A percentile compares a stretch with the other conserved stretches of the same genome.
Conservation (phyloP, 1,140 invertebrate species). For the Drosophila teissieri region DNA sequence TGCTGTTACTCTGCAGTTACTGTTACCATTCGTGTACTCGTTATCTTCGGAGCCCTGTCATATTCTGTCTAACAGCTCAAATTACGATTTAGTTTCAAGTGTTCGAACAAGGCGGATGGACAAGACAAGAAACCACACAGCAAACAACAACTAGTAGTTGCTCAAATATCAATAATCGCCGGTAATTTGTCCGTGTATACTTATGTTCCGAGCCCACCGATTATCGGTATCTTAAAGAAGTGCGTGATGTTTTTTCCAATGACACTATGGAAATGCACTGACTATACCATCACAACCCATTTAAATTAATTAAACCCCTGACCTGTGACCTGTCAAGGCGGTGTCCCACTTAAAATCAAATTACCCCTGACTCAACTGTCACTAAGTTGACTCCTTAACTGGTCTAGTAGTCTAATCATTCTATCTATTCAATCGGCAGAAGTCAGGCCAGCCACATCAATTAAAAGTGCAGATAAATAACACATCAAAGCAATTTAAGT, state of each 20-base stretch:
- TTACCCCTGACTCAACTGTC: slow-evolving; percentile 19
- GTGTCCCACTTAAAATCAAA: neutral
- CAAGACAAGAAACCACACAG: slow-evolving; percentile 34
- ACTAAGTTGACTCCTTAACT: neutral
- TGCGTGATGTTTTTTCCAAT: neutral
- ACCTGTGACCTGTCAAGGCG: too few relatives aligned
- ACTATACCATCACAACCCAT: too few relatives aligned
- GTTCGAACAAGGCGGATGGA: slow-evolving; percentile 57
- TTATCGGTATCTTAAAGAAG: slow-evolving; percentile 17
- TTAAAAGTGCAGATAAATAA: slow-evolving; percentile 25
- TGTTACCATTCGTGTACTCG: slow-evolving; percentile 18
- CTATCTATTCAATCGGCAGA: slow-evolving; percentile 50
- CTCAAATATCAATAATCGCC: slow-evolving; percentile 71
- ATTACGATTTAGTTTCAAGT: slow-evolving; percentile 82
- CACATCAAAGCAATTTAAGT: slow-evolving; percentile 8
- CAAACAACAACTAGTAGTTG: slow-evolving; percentile 38
- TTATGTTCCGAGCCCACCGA: slow-evolving; percentile 28
- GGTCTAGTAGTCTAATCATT: slow-evolving; percentile 18
- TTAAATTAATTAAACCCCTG: too few relatives aligned
- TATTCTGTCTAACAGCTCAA: slow-evolving; percentile 81
- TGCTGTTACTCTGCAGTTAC: slow-evolving; percentile 13
- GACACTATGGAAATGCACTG: slow-evolving; percentile 21
- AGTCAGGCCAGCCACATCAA: slow-evolving; percentile 44
- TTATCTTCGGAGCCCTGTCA: slow-evolving; percentile 71
- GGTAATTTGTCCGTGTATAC: slow-evolving; percentile 77